Evolutionary conservation across 2,113 vertebrate species (phyloP).

Genomic region (Otus sunia): DNA sequence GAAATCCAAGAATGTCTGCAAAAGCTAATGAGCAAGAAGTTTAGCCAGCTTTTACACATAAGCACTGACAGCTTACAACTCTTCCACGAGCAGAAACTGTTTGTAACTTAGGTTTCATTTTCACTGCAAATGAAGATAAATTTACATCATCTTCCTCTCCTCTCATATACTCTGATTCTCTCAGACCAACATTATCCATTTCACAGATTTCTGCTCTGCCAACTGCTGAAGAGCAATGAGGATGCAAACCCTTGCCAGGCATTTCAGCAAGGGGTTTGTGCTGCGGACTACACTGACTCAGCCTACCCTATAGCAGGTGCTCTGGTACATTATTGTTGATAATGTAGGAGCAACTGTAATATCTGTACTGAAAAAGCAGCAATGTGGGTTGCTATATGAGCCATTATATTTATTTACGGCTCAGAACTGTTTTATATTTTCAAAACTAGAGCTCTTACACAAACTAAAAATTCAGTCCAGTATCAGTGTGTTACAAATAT

Average conservation of each 20-base stretch:
- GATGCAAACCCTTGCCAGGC: background rate
- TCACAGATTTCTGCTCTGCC: background rate
- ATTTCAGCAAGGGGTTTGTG: background rate
- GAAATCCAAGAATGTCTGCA: background rate
- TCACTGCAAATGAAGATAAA: background rate
- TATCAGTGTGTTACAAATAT: background rate
- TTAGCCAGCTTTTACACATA: background rate
- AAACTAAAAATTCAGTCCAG: background rate
- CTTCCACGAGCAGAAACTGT: background rate
- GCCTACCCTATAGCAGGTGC: background rate
- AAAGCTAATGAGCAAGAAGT: background rate
- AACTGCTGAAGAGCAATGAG: background rate
- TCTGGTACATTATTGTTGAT: background rate
- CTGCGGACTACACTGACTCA: background rate
- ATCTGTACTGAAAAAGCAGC: background rate
- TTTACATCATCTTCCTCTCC: background rate
- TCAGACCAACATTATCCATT: background rate
- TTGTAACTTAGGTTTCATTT: background rate
- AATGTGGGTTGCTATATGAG: background rate
- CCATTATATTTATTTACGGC: background rate
- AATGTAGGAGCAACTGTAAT: background rate
- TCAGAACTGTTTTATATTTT: background rate
- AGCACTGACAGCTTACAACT: background rate
- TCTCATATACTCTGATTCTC: background rate
- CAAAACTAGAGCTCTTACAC: background rate